Evolutionary conservation across 2,888 invertebrate genomes (phyloP), one percentile per base, ranked within the genome.

Genomic region (Tachina fera): DNA sequence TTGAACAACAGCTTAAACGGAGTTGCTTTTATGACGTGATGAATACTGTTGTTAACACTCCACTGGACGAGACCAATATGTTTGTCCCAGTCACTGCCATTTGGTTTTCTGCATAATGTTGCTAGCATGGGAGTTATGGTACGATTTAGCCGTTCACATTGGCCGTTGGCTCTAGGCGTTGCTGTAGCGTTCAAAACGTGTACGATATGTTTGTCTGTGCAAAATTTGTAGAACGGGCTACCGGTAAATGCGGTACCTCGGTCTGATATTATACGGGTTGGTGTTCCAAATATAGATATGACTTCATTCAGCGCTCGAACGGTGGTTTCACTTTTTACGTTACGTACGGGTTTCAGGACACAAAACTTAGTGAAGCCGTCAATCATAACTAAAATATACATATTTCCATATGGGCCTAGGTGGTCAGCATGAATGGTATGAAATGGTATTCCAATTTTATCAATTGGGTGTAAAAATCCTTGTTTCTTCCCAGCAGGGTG

Each of bases 401-500:
- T 83, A 76, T 92, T 92, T 19, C 89, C 22, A 22, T 22, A 22
- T 22, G 22, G 22, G 22, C 22, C 22, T 22, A 22, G 22, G 3
- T 22, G 22, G 22, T 22, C 22, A 22, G 22, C 22, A 22, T 22
- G 22, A 22, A 22, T 22, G 3, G 22, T 22, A 22, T 22, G 89
- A 0, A 93, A 91, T 0, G 92, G 92, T 16, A 89, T 87, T 1
- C 88, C 77, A 13, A 89, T 87, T 75, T 93, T 93, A 19, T 89
- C 89, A 39, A 93, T 93, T 0, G 92, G 91, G 75, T 92, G 89
- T 14, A 22, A 22, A 3, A 22, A 22, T 22, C 22, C 22, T 22
- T 22, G 22, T 22, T 22, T 22, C 22, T 22, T 22, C 3, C 22
- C 22, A 22, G 22, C 22, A 3, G 22, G 22, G 1, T 22, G 22